Percentiles rank a stretch among this genome's conserved stretches.
These are phyloP conservation scores for Diprion similis DNA, from an alignment of 1,140 invertebrate genomes.

Conservation along the genomic window DNA sequence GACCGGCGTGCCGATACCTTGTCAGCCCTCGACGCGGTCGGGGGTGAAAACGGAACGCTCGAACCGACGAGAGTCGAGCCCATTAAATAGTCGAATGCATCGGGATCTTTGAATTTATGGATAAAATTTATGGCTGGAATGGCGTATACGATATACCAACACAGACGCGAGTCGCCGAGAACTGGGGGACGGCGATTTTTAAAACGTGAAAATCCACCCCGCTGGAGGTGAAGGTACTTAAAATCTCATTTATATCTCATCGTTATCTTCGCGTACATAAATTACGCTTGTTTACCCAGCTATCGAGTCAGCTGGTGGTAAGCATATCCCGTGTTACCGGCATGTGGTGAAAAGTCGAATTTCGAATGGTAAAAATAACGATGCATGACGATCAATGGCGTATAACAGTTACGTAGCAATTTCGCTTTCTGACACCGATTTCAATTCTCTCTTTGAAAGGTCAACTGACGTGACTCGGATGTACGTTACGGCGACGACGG, in stretches of 20 bases:
- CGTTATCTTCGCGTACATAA: constrained; percentile 50
- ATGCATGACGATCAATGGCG: too few relatives aligned
- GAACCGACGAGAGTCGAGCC: constrained; percentile 9
- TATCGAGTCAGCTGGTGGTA: too few relatives aligned
- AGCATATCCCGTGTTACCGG: too few relatives aligned
- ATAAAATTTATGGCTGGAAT: constrained; percentile 36
- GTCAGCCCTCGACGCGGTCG: constrained; percentile 30
- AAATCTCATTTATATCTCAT: constrained; percentile 53
- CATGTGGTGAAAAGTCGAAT: too few relatives aligned
- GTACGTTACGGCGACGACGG: background rate
- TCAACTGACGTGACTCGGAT: background rate
- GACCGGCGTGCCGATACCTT: constrained; percentile 28
- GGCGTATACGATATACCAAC: constrained; percentile 22
- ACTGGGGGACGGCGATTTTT: background rate
- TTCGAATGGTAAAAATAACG: too few relatives aligned
- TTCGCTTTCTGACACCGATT: too few relatives aligned
- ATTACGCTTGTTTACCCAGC: constrained; percentile 33
- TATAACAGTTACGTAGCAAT: too few relatives aligned
- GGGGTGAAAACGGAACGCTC: background rate
- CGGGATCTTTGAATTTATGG: constrained; percentile 39
- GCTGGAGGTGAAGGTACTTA: constrained; percentile 38
- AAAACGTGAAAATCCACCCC: constrained; percentile 1
- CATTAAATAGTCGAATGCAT: constrained; percentile 43
- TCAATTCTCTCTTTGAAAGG: too few relatives aligned
- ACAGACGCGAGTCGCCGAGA: constrained; percentile 10